Evolutionary conservation across 2,797 vertebrate genomes (phyloP).

Genomic region (Mycteria americana): DNA sequence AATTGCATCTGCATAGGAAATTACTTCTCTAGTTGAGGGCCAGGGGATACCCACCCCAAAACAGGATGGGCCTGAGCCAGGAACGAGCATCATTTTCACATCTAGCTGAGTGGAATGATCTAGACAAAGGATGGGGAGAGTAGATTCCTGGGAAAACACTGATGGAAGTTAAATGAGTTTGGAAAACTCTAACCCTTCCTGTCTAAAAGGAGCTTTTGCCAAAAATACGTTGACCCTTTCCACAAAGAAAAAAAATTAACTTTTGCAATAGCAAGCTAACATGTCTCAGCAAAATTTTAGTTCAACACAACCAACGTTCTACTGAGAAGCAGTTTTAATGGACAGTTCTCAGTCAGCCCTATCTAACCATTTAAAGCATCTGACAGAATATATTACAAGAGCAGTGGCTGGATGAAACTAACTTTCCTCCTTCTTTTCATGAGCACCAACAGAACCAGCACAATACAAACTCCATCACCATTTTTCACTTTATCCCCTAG

Average conservation of each 20-base stretch:
- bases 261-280: neutral
- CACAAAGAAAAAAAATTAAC: neutral
- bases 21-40: neutral
- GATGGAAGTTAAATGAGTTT: neutral
- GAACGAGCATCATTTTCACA: neutral
- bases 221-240: neutral
- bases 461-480: neutral
- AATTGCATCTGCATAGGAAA: neutral
- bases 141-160: neutral
- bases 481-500: neutral
- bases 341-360: neutral
- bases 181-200: neutral
- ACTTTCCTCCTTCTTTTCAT: neutral
- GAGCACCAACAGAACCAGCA: neutral
- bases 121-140: neutral
- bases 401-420: neutral
- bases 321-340: neutral
- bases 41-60: neutral
- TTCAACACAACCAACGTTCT: neutral
- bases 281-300: neutral
- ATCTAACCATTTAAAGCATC: neutral
- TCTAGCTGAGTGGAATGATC: neutral
- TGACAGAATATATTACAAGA: neutral
- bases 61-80: neutral
- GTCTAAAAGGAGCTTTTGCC: neutral